A percentile compares a stretch with the other conserved stretches of the same genome.
These are phyloP conservation scores for Lasiurus borealis DNA, from an alignment of 2,113 vertebrate genomes.

Conservation along the genomic window DNA sequence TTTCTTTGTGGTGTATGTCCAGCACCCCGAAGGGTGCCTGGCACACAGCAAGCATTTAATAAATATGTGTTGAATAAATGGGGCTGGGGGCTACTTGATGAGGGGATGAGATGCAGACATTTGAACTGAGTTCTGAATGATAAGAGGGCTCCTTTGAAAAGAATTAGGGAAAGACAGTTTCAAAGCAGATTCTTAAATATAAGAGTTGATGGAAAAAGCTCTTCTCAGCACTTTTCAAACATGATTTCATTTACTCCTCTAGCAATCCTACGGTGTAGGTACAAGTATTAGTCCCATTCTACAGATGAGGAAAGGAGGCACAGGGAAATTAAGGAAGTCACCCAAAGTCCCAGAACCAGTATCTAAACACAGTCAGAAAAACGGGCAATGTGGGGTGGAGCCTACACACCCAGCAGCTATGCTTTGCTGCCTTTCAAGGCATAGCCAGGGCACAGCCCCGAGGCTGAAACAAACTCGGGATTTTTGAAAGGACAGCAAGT, in stretches of 20 bases:
- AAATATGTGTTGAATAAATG: neutral
- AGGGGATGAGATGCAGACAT: neutral
- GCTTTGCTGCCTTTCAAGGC: neutral
- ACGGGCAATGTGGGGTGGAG: neutral
- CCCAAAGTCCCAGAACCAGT: neutral
- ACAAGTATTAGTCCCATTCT: neutral
- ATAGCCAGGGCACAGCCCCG: neutral
- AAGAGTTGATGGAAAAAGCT: neutral
- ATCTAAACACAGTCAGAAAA: neutral
- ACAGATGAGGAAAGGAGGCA: neutral
- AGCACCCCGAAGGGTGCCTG: neutral
- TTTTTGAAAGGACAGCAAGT: neutral
- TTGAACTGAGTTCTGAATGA: neutral
- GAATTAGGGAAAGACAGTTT: neutral
- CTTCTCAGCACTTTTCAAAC: neutral
- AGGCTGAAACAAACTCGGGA: neutral
- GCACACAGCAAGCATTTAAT: neutral
- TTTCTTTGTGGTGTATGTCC: neutral
- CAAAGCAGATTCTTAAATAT: neutral
- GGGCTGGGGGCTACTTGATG: neutral
- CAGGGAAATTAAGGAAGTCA: neutral
- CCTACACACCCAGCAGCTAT: neutral
- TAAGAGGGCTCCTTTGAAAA: neutral
- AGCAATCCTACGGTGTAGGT: neutral
- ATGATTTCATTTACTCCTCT: slow-evolving; percentile 21